Evolutionary conservation across 2,113 vertebrate species (phyloP), one percentile per base, ranked within the genome.

Genomic region (Dasypus novemcinctus): DNA sequence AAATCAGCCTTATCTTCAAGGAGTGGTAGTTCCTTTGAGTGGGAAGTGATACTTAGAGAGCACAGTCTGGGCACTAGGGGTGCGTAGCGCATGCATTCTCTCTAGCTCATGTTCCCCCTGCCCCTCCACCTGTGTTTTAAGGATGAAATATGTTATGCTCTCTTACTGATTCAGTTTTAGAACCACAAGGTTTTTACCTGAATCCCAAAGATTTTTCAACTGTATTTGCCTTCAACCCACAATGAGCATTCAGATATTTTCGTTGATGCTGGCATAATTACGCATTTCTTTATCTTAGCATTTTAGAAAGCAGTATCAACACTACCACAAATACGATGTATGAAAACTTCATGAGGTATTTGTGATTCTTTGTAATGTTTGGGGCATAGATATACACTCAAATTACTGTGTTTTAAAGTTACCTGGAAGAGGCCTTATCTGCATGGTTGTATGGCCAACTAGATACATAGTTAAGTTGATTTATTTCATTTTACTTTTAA

Each of bases 291-390:
- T 17, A 3, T 29, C 29, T 27, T 10, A 9, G 41, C 78, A 49
- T 52, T 71, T 29, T 17, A 25, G 61, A 63, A 63, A n/a, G 29
- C 46, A 41, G 7, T 21, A 4, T 11, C 36, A 8, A 1, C 49
- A 14, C 33, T 5, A 2, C 31, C 11, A 10, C 7, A 10, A 6
- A 0, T 1, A 29, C 0, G 21, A 4, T 27, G 17, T 1, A 54
- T 9, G 52, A 14, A 6, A 68, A 15, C 59, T 23, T 15, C 10
- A 0, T 4, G 8, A 9, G 54, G 38, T 10, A 1, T 17, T 25
- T 21, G 31, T 7, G 6, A 7, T 61, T 41, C 78, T 36, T 31
- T 27, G 18, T n/a, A 54, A 6, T 4, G 6, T 4, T 4, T 21
- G 36, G n/a, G 68, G 20, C 25, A 10, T 29, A 33, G 83, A n/a